Base-by-base conservation (phyloP, 1,140 invertebrate genomes). In the Heliothis subflexa region DNA sequence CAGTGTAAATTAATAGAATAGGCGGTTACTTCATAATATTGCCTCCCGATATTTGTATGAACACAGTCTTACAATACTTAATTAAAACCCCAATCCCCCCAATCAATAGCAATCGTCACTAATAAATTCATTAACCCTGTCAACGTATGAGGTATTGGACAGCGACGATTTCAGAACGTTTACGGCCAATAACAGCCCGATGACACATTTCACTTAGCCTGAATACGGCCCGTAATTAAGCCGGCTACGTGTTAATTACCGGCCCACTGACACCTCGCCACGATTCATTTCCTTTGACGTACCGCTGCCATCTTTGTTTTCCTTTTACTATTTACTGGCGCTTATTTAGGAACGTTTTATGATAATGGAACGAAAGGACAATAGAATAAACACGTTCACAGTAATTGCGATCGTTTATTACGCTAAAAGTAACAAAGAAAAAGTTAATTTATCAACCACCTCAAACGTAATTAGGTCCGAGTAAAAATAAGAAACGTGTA, bases 171-270 rank as follows among this genome's bases (percentile, higher is more conserved):
- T 25, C 28, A 54, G 73, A 16, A 50, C 62, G 62, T 45, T 14
- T 49, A 18, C 33, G 54, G 11, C 62, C 83, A 89, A 88, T 87
- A 89, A 88, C 85, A 71, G 55, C 75, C 49, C 61, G 84, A 89
- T 86, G 88, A 89, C 89, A 91, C 88, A 90, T 89, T 87, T 90
- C 87, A 90, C 88, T 88, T 86, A 85, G 77, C 84, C 88, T 85
- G 84, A 89, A 91, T 86, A 81, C 84, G 84, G 68, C 70, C 33
- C 82, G 86, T 91, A 91, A 91, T 91, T 91, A 90, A 90, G 83
- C 85, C 84, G 64, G 82, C 82, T 86, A 85, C 84, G 88, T 89
- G 87, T 91, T 91, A 91, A 91, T 92, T 92, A 90, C 82, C 47
- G 57, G 78, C 68, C 49, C 78, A 66, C 68, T 82, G 81, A 81